Conservation (phyloP, 2,888 invertebrate species). For the Lycaena phlaeas region DNA sequence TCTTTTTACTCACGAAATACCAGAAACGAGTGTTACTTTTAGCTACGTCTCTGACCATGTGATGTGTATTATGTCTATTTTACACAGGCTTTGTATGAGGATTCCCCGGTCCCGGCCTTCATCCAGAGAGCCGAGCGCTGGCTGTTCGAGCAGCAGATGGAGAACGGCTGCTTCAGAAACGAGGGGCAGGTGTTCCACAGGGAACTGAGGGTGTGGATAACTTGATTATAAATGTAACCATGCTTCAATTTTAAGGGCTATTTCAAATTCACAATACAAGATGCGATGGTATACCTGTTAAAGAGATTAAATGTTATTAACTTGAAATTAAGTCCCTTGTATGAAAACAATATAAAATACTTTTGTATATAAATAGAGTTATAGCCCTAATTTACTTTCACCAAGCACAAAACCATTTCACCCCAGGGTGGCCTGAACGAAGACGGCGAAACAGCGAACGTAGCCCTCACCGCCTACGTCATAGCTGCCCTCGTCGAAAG, state of each 20-base stretch:
- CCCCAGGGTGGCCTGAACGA: slow-evolving; percentile 67
- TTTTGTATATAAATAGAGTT: too few relatives aligned
- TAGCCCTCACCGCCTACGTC: slow-evolving; percentile 80
- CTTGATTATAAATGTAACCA: not conserved
- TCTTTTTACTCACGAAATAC: too few relatives aligned
- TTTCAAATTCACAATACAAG: too few relatives aligned
- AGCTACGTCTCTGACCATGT: too few relatives aligned
- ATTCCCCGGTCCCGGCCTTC: slow-evolving; percentile 32
- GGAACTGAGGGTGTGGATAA: slow-evolving; percentile 54
- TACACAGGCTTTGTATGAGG: slow-evolving; percentile 38
- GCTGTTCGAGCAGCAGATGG: slow-evolving; percentile 78
- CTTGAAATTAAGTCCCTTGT: too few relatives aligned
- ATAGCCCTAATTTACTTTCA: not conserved
- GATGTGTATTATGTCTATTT: too few relatives aligned
- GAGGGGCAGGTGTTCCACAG: slow-evolving; percentile 80
- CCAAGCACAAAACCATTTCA: too few relatives aligned
- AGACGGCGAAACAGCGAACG: slow-evolving; percentile 66
- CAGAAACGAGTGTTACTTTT: too few relatives aligned
- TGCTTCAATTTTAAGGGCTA: too few relatives aligned
- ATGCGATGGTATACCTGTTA: too few relatives aligned
- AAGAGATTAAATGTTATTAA: too few relatives aligned
- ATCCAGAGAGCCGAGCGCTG: slow-evolving; percentile 60
- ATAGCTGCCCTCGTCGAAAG: slow-evolving; percentile 77
- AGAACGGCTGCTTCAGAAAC: slow-evolving; percentile 83
- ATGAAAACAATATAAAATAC: too few relatives aligned